Conservation (phyloP, 2,797 vertebrate species). For the Anniella stebbinsi region DNA sequence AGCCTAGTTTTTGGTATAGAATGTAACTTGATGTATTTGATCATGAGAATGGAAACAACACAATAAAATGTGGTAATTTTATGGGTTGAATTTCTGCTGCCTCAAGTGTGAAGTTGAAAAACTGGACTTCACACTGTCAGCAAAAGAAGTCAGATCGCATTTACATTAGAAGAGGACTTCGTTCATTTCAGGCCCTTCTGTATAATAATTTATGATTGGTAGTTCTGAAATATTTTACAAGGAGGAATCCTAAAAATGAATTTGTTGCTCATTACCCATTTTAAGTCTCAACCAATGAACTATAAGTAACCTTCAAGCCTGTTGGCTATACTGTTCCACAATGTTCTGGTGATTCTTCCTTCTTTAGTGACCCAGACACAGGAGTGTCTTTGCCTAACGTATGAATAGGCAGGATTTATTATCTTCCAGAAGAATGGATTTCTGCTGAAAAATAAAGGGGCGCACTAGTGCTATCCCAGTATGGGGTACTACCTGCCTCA, state of each 20-base stretch:
- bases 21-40: not conserved
- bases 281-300: not conserved
- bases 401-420: not conserved
- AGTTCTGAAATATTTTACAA: not conserved
- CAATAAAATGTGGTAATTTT: not conserved
- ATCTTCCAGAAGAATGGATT: not conserved
- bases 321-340: not conserved
- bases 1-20: not conserved
- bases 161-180: not conserved
- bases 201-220: not conserved
- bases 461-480: not conserved
- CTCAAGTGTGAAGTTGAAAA: not conserved
- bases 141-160: not conserved
- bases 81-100: not conserved
- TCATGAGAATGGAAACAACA: not conserved
- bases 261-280: not conserved
- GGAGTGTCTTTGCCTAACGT: not conserved
- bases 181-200: not conserved
- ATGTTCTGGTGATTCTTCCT: not conserved
- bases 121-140: not conserved
- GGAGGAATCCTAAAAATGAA: not conserved
- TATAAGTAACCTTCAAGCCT: not conserved
- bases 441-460: not conserved
- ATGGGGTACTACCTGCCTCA: not conserved
- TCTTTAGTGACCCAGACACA: not conserved